Evolutionary conservation across 2,888 invertebrate species (phyloP), one percentile per base, ranked within the genome.

Genomic region (Ochropleura plecta): DNA sequence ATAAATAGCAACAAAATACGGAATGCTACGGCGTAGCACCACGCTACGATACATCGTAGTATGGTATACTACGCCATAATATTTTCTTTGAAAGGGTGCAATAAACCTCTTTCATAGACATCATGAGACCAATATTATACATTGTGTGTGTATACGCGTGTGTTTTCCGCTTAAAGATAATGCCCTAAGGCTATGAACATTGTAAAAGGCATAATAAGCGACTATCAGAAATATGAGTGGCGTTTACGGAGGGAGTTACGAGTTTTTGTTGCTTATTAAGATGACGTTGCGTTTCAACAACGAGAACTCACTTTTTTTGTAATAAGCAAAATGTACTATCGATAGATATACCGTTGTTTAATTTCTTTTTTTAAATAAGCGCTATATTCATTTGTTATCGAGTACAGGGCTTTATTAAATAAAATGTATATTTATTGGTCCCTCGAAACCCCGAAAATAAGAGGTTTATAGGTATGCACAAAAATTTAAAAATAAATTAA

Each of bases 81-180:
- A 46, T 64, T 68, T 68, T 64, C 40, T 49, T 53, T 5, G 8
- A 60, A 68, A 14, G 5, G 1, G 59, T 57, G 46, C 42, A 72
- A 78, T 62, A 51, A 48, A 62, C 20, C 62, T 60, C 20, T 44
- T 42, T 55, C 53, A 67, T 59, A 70, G 62, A 48, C 79, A 73
- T 65, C 46, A 49, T 66, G 66, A 82, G 66, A 57, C 48, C 46
- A 57, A 48, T 60, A n/a, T 51, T 57, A 73, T 69, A 57, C 20
- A 20, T 77, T 57, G 44, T 48, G 48, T 60, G 49, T 9, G 9
- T 66, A 14, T 44, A 65, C 48, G 49, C 60, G 59, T 70, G 67
- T 73, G 81, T 46, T 69, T 84, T 78, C 49, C 60, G 73, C 62
- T 84, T 81, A 69, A 68, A 81, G 59, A 81, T 76, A 83, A 74